Conservation (phyloP, 2,797 vertebrate genomes). For the Iguana delicatissima region DNA sequence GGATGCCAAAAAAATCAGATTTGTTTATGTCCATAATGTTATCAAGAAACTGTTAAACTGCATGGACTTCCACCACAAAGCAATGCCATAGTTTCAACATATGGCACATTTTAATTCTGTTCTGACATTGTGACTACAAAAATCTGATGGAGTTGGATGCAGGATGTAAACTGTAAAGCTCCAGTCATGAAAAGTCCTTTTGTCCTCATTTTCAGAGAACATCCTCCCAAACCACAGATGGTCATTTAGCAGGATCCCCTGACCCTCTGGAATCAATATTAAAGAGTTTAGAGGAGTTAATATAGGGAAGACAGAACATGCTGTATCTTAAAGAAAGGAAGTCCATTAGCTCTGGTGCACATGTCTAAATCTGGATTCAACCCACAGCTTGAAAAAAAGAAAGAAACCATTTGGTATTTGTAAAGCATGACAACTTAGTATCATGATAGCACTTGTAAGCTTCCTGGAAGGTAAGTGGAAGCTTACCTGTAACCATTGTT, state of each 20-base stretch:
- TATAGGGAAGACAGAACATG: background rate
- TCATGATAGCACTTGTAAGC: background rate
- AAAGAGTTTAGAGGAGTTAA: background rate
- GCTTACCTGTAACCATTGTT: too few relatives aligned
- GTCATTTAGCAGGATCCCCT: background rate
- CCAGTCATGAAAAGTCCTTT: background rate
- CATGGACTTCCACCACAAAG: background rate
- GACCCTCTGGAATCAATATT: background rate
- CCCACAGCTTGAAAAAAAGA: background rate
- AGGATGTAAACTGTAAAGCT: background rate
- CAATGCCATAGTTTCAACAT: background rate
- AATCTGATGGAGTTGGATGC: background rate
- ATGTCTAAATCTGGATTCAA: background rate
- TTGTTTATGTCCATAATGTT: background rate
- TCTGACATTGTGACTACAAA: background rate
- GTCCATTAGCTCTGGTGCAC: background rate
- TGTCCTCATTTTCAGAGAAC: background rate
- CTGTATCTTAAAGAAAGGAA: background rate
- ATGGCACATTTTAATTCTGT: background rate
- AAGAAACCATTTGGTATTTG: background rate
- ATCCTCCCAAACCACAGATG: background rate
- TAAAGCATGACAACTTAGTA: background rate
- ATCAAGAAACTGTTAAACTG: too few relatives aligned
- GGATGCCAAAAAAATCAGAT: too few relatives aligned
- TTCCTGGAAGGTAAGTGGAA: background rate